These are phyloP conservation scores for Craseonycteris thonglongyai DNA, from an alignment of 2,113 vertebrate species.

Conservation along the genomic window DNA sequence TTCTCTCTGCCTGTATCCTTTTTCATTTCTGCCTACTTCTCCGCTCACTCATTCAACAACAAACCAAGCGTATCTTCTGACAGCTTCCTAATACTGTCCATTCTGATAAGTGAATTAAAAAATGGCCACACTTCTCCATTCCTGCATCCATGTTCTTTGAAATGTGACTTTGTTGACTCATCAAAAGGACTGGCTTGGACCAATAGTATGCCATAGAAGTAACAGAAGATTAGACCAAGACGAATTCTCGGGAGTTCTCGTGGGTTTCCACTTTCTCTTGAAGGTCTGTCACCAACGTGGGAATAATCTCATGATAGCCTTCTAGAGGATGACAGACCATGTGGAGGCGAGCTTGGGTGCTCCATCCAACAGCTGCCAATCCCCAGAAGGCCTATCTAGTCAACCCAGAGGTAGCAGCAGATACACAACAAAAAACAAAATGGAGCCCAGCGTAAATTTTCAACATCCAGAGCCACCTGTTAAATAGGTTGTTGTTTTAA, in stretches of 20 bases:
- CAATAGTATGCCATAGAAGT: neutral
- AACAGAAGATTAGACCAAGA: neutral
- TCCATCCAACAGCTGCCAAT: neutral
- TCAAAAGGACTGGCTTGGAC: neutral
- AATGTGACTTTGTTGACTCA: neutral
- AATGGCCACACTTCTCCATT: neutral
- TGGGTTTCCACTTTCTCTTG: neutral
- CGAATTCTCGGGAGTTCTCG: neutral
- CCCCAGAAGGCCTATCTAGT: neutral
- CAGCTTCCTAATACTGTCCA: neutral
- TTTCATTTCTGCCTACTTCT: neutral
- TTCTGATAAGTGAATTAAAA: neutral
- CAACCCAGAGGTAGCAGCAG: neutral
- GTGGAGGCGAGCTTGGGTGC: neutral
- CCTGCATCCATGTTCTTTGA: neutral
- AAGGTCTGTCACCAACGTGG: neutral
- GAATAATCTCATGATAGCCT: neutral
- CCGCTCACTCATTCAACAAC: neutral
- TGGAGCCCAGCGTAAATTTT: neutral
- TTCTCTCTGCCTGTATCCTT: neutral
- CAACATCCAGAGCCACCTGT: neutral
- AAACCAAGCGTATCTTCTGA: neutral
- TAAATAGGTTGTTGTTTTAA: neutral
- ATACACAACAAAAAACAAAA: neutral
- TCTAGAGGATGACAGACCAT: neutral